Conservation (phyloP, 2,797 vertebrate species). For the Takifugu ocellatus region DNA sequence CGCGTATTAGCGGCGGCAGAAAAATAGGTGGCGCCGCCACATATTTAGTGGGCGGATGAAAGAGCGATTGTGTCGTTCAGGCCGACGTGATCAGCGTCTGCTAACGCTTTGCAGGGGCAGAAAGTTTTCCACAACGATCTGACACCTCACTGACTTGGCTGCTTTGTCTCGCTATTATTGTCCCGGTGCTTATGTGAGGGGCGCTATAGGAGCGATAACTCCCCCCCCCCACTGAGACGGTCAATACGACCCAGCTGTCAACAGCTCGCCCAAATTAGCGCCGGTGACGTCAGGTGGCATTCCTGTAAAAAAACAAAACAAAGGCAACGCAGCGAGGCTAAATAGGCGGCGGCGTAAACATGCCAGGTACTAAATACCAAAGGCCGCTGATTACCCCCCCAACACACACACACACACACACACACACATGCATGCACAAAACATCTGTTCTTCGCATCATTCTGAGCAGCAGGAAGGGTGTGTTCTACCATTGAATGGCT, state of each 20-base stretch:
- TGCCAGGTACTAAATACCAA: neutral
- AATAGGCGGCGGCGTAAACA: slow-evolving; percentile 25
- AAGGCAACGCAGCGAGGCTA: slow-evolving; percentile 2
- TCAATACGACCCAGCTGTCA: slow-evolving; percentile 67
- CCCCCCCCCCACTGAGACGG: slow-evolving; percentile 42
- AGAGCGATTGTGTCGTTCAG: slow-evolving; percentile 47
- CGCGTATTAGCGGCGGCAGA: slow-evolving; percentile 30
- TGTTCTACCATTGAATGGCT: slow-evolving; percentile 53
- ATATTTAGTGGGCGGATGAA: slow-evolving; percentile 53
- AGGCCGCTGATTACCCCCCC: neutral
- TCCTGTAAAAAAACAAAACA: slow-evolving; percentile 31
- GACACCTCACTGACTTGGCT: slow-evolving; percentile 57
- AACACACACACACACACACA: no score
- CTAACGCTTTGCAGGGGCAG: slow-evolving; percentile 35
- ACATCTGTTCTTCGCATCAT: slow-evolving; percentile 19
- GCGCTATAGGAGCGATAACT: slow-evolving; percentile 23
- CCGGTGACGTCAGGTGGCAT: slow-evolving; percentile 41
- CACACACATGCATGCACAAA: slow-evolving; percentile 1
- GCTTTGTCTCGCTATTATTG: slow-evolving; percentile 69
- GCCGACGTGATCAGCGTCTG: slow-evolving; percentile 39
- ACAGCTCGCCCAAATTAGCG: slow-evolving; percentile 36
- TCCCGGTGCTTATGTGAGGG: slow-evolving; percentile 50
- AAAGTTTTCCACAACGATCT: slow-evolving; percentile 57
- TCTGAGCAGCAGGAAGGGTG: slow-evolving; percentile 63
- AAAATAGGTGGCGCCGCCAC: slow-evolving; percentile 53